Evolutionary conservation across 2,888 invertebrate genomes (phyloP).

Genomic region (Eupithecia exiguata): DNA sequence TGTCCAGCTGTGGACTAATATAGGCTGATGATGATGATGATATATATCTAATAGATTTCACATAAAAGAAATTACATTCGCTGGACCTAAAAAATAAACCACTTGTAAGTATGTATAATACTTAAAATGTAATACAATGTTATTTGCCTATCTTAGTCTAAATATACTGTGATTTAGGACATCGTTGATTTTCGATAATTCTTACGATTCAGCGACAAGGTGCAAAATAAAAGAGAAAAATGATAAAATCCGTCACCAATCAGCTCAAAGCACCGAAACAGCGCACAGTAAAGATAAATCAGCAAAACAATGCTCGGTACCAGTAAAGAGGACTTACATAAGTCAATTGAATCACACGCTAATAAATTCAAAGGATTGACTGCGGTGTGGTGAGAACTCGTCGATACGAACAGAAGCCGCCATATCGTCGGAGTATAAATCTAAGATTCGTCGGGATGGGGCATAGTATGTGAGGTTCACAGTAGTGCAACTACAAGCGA

Average conservation of each 20-base stretch:
- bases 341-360: constrained; percentile 62
- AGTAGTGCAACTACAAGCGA: constrained; percentile 17
- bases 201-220: background rate
- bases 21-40: too few species aligned
- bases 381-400: constrained; percentile 75
- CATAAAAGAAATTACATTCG: too few species aligned
- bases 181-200: background rate
- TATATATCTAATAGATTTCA: too few species aligned
- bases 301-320: constrained; percentile 72
- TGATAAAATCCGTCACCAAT: constrained; percentile 18
- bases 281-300: constrained; percentile 59
- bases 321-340: constrained; percentile 62
- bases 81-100: too few species aligned
- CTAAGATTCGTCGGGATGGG: constrained; percentile 59
- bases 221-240: background rate
- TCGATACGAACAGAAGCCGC: constrained; percentile 77
- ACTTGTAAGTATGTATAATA: too few species aligned
- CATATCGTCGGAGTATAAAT: constrained; percentile 75
- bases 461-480: background rate
- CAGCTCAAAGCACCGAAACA: constrained; percentile 31
- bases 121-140: too few species aligned
- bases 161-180: too few species aligned
- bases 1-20: too few species aligned
- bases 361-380: constrained; percentile 81
- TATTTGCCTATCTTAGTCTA: too few species aligned